phyloP scores from a whole-genome alignment of 92 coral and sea anemone species.

The Paramuricea clavata region DNA sequence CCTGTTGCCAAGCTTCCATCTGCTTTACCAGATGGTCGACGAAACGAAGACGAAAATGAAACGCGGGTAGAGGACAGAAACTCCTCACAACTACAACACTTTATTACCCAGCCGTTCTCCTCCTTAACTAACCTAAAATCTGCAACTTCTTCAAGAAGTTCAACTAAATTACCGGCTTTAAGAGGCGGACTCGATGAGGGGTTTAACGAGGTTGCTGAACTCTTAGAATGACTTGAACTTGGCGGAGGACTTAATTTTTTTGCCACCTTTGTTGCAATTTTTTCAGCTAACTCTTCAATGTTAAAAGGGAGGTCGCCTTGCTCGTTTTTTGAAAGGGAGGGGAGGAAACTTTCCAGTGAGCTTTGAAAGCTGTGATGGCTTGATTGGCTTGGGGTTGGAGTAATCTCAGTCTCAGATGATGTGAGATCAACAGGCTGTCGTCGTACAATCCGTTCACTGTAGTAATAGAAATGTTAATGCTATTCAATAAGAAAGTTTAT shows the following conservation, averaged over 20 bases:
- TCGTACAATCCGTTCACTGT: conserved; percentile 5
- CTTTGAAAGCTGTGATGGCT: conserved; percentile 8
- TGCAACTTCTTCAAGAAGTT: background rate
- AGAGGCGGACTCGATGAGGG: background rate
- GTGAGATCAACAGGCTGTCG: background rate
- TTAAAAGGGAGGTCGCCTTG: conserved; percentile 8
- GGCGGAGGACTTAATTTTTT: background rate
- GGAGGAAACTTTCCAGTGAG: conserved; percentile 4
- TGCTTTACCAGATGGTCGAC: background rate
- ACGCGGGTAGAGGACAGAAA: background rate
- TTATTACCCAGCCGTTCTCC: conserved; percentile 12
- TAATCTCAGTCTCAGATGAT: background rate
- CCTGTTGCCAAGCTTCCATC: background rate
- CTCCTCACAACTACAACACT: background rate
- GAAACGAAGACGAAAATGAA: conserved; percentile 4
- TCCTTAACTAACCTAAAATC: background rate
- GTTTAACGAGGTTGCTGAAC: background rate
- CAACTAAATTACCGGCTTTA: conserved; percentile 27
- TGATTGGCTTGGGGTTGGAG: background rate
- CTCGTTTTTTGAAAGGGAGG: background rate
- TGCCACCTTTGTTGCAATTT: conserved; percentile 7
- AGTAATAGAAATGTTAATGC: background rate
- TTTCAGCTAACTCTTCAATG: background rate
- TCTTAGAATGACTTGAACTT: background rate
- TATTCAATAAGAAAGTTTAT: background rate